Base-by-base conservation (phyloP, 2,888 invertebrate species). In the Leptinotarsa rubiginosa region DNA sequence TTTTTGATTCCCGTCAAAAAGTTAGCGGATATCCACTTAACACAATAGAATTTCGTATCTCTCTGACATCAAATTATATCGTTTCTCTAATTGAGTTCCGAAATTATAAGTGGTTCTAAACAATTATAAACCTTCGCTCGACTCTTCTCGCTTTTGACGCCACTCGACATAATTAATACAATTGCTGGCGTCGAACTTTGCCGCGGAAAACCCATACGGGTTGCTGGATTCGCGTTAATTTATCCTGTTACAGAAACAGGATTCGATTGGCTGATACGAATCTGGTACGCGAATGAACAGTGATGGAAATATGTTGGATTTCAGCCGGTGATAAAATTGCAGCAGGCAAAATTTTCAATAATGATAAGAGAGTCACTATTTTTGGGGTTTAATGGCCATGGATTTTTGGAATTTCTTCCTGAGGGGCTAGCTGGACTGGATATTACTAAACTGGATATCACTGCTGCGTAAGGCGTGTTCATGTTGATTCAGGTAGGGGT, bases 161-260 rank as follows among this genome's bases (percentile, higher is more conserved):
- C 52, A 18, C 18, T 18, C 41, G 59, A 62, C 31, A 62, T 7
- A 62, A 62, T 31, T 62, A 62, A 62, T 62, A 41, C 41, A 62
- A 62, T 62, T 62, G 16, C 62, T 10, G 31, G 31, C 62, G 31
- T 31, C 62, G 15, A 62, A 62, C 41, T 62, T 62, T 18, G 31
- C 10, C 1, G 10, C 41, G 62, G 31, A 62, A 62, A 62, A 62
- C 62, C 18, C 31, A 41, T 16, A 62, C 13, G n/a, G 10, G 18
- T 62, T 62, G 12, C 62, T n/a, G 16, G 62, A 18, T 41, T 62
- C 25, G 13, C 1, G 41, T 62, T 62, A 56, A 56, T 56, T 25
- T 4, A 56, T 56, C 56, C 56, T 20, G 56, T 56, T 56, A 56
- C 22, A 56, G 56, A 56, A 56, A 56, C 56, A 22, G 13, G 15